These are phyloP conservation scores for Drosophila cardini DNA, from an alignment of 1,140 invertebrate species.

Conservation along the genomic window DNA sequence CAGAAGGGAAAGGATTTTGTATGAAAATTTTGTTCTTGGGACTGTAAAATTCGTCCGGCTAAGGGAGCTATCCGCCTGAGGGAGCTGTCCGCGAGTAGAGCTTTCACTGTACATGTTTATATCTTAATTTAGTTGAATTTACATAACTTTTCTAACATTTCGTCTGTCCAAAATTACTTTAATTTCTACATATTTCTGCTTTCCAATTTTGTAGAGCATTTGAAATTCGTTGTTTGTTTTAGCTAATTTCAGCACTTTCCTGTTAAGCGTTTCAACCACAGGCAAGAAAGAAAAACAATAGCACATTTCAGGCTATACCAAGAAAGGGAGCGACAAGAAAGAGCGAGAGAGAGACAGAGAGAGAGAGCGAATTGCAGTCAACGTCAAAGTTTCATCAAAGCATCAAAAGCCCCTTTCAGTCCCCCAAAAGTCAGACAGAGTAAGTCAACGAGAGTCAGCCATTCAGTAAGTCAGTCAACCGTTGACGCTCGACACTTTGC, in stretches of 20 bases:
- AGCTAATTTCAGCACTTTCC: constrained; percentile 17
- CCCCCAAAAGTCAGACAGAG: constrained; percentile 8
- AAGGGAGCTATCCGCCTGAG: too few relatives aligned
- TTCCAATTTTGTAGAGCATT: constrained; percentile 8
- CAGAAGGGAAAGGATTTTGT: too few relatives aligned
- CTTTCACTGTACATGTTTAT: too few relatives aligned
- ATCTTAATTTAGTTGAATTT: too few relatives aligned
- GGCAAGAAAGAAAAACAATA: constrained; percentile 49
- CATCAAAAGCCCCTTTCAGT: constrained; percentile 15
- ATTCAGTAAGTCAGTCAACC: constrained; percentile 33
- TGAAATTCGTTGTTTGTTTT: background rate
- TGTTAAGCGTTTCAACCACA: constrained; percentile 71
- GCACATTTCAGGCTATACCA: constrained; percentile 21
- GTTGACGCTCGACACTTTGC: constrained; percentile 67
- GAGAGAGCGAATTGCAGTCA: constrained; percentile 7
- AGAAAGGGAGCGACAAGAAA: background rate
- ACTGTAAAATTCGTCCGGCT: too few relatives aligned
- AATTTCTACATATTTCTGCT: too few relatives aligned
- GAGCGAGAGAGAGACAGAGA: background rate
- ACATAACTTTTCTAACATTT: too few relatives aligned
- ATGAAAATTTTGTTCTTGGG: too few relatives aligned
- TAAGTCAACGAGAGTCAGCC: constrained; percentile 23
- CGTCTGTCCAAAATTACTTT: too few relatives aligned
- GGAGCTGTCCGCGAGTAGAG: too few relatives aligned
- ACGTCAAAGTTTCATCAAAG: constrained; percentile 57